Evolutionary conservation across 2,113 vertebrate genomes (phyloP), one percentile per base, ranked within the genome.

Genomic region (Scomber colias): DNA sequence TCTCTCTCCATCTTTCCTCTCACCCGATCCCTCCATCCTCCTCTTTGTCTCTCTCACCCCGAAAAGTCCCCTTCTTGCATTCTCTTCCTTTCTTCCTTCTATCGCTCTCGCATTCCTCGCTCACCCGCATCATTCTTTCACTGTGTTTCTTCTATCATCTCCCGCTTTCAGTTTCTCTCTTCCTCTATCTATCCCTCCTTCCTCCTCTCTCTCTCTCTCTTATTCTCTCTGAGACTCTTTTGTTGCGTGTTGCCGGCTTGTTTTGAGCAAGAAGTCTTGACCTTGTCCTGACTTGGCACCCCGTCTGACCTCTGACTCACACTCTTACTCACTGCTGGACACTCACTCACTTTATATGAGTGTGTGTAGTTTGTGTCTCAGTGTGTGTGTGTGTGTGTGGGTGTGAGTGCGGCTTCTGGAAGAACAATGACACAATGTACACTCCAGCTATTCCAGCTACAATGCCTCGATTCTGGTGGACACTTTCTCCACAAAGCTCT

Each of bases 301-400:
- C 53, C 67, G 64, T 70, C 61, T 85, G 84, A 91, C 88, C 90
- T 79, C 85, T 90, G 87, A 91, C 77, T 88, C 81, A 87, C 59
- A 65, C 84, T 70, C 72, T 80, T 56, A 84, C 84, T 90, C 83
- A 85, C 68, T 77, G 76, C 88, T 81, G 80, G 78, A 83, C 74
- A 70, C 75, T 69, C 53, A 53, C 49, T 71, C 60, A 71, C 46
- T 83, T 27, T 46, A 9, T 81, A 35, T 51, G 56, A 35, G 61
- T 73, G 46, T 70, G 45, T 62, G 62, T 27, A 27, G 24, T 40
- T 6, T 63, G 31, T 31, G 40, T 60, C 9, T 60, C 14, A 67
- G 8, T 80, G 13, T 57, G 11, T 81, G 35, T 51, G 56, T 46
- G 61, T 73, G 46, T 70, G 45, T 62, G 62, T 81, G 46, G 46